phyloP scores from a whole-genome alignment of 2,113 vertebrate species.

The Sylvilagus bachmani region DNA sequence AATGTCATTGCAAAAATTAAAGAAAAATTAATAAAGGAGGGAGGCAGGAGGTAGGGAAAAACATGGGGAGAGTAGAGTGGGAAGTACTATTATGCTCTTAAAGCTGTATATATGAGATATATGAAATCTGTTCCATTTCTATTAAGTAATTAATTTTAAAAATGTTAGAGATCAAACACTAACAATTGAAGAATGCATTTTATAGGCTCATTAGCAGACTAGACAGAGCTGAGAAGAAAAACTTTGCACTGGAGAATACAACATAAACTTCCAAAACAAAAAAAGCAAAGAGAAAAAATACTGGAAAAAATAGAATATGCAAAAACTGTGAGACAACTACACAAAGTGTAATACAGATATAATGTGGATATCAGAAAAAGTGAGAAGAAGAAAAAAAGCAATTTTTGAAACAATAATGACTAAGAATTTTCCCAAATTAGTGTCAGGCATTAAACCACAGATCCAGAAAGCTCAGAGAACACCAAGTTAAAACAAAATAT shows the following conservation, averaged over 20 bases:
- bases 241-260: background rate
- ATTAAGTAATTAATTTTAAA: background rate
- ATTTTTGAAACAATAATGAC: background rate
- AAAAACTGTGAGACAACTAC: background rate
- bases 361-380: background rate
- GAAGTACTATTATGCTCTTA: too few relatives aligned
- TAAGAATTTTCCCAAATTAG: too few relatives aligned
- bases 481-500: too few relatives aligned
- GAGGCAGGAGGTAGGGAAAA: too few relatives aligned
- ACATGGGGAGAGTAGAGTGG: too few relatives aligned
- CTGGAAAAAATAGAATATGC: background rate
- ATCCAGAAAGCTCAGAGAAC: too few relatives aligned
- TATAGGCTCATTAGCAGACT: background rate
- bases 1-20: too few relatives aligned
- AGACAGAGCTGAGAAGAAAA: background rate
- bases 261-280: background rate
- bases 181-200: conserved; percentile 2
- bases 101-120: too few relatives aligned
- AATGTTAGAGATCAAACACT: background rate
- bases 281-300: background rate
- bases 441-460: too few relatives aligned
- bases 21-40: too few relatives aligned
- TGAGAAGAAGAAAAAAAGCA: background rate
- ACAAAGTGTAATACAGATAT: background rate
- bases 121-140: too few relatives aligned